phyloP scores from a whole-genome alignment of 1,140 invertebrate species.

The Camponotus floridanus region DNA sequence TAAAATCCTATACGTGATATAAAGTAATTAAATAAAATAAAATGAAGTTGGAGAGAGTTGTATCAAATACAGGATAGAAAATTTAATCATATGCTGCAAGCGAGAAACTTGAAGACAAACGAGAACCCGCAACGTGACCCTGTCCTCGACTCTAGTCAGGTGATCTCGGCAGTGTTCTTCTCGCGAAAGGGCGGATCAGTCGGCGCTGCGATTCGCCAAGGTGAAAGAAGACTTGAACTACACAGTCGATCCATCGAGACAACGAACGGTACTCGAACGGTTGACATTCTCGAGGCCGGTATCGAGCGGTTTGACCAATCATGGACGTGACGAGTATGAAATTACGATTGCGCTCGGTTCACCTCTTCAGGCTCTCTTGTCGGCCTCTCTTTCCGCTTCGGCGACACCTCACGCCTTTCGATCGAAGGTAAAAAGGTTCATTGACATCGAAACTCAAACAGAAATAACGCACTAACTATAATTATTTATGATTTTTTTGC shows the following conservation, averaged over 20 bases:
- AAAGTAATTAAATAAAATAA: neutral
- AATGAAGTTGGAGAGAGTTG: neutral
- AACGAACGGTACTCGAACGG: constrained; percentile 79
- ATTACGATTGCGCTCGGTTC: constrained; percentile 66
- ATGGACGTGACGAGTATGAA: constrained; percentile 76
- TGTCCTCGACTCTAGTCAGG: constrained; percentile 32
- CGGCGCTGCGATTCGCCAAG: constrained; percentile 6
- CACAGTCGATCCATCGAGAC: constrained; percentile 67
- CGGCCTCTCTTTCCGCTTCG: constrained; percentile 16
- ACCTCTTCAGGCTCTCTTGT: constrained; percentile 27
- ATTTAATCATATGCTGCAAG: neutral
- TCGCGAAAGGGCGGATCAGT: constrained; percentile 46
- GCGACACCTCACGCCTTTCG: constrained; percentile 12
- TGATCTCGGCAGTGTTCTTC: constrained; percentile 20
- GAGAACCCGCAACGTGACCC: constrained; percentile 26
- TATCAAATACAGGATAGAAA: too few species aligned
- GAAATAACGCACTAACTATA: neutral
- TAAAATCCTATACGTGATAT: neutral
- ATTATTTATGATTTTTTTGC: neutral
- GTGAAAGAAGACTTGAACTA: constrained; percentile 53
- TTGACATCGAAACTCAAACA: constrained; percentile 45
- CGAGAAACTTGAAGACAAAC: constrained; percentile 1
- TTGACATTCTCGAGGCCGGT: constrained; percentile 80
- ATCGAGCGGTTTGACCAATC: constrained; percentile 74
- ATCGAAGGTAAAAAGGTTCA: constrained; percentile 58